Conservation (phyloP, 1,140 invertebrate species). For the Drosophila insularis region DNA sequence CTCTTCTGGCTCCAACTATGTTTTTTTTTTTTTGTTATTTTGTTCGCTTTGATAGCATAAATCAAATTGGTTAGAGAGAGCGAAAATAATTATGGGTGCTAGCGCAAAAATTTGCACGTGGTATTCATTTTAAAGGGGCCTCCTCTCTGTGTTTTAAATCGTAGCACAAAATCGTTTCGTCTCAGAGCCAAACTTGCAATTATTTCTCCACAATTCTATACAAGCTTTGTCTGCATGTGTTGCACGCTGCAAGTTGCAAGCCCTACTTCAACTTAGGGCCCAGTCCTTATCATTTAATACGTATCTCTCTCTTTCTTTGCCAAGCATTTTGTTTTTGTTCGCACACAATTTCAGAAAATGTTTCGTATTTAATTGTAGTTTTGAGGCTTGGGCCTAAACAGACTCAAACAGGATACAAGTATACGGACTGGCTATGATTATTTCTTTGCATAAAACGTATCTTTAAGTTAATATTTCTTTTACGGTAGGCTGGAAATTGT, state of each 20-base stretch:
- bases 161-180: constrained; percentile 18
- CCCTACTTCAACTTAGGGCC: constrained; percentile 4
- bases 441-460: constrained; percentile 46
- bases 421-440: constrained; percentile 45
- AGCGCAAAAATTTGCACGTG: constrained; percentile 55
- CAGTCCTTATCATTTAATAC: constrained; percentile 56
- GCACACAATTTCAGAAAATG: constrained; percentile 43
- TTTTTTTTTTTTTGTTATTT: neutral
- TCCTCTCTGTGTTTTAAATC: constrained; percentile 12
- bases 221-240: constrained; percentile 23
- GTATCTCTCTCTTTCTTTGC: constrained; percentile 26
- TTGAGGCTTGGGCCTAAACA: constrained; percentile 30
- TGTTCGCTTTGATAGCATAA: constrained; percentile 47
- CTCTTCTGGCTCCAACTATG: constrained; percentile 2
- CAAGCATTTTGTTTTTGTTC: constrained; percentile 47
- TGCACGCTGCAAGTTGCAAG: constrained; percentile 18
- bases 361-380: constrained; percentile 47
- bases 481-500: constrained; percentile 35
- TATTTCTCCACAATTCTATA: constrained; percentile 19
- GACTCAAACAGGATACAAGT: constrained; percentile 42
- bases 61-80: constrained; percentile 47
- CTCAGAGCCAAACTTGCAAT: constrained; percentile 47
- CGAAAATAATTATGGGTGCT: constrained; percentile 64
- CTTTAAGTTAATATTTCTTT: constrained; percentile 52
- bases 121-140: constrained; percentile 41